Percentiles rank a stretch among this genome's conserved stretches.
phyloP scores from a whole-genome alignment of 1,140 invertebrate genomes.

The Microvelia longipes region DNA sequence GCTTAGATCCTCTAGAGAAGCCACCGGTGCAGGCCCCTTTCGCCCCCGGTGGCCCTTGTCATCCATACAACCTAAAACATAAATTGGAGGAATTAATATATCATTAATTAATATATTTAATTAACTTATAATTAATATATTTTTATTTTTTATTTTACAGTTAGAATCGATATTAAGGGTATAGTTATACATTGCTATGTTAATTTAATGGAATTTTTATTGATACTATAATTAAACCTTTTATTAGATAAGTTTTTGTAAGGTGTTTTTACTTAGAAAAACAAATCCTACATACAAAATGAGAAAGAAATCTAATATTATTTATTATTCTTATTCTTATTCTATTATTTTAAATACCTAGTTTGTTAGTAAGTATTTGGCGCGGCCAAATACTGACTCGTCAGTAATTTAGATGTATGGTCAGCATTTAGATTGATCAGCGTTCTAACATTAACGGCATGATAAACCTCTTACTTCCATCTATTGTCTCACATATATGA shows the following conservation, averaged over 20 bases:
- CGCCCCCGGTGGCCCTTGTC: slow-evolving; percentile 4
- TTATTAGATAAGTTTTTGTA: not conserved
- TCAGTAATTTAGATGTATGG: too few relatives aligned
- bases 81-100: not conserved
- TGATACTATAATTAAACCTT: not conserved
- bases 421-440: too few relatives aligned
- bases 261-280: too few relatives aligned
- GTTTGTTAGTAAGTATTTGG: too few relatives aligned
- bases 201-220: not conserved
- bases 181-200: not conserved
- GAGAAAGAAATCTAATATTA: too few relatives aligned
- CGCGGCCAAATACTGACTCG: too few relatives aligned
- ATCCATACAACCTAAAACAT: slow-evolving; percentile 3
- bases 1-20: slow-evolving; percentile 78
- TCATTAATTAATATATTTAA: not conserved
- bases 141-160: not conserved
- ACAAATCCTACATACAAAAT: too few relatives aligned
- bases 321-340: too few relatives aligned
- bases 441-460: too few relatives aligned
- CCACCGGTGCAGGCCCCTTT: slow-evolving; percentile 69
- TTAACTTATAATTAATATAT: not conserved
- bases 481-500: too few relatives aligned
- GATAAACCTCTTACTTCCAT: too few relatives aligned
- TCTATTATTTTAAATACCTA: too few relatives aligned
- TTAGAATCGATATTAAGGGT: not conserved